Base-by-base conservation (phyloP, 2,797 vertebrate genomes). In the Podarcis siculus region DNA sequence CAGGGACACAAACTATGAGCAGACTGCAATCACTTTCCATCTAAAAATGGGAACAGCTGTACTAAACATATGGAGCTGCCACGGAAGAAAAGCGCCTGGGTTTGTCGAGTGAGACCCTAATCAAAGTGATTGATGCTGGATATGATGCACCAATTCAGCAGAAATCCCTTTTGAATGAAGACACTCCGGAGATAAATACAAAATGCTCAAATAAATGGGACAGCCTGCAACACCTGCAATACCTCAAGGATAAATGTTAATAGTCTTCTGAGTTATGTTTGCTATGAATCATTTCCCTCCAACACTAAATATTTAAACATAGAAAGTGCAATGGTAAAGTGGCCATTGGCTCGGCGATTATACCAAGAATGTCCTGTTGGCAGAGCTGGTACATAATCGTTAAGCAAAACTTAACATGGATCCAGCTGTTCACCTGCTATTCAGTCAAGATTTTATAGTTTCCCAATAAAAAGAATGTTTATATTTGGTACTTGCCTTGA, bases 111-210 rank as follows among this genome's bases (percentile, higher is more conserved):
- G 92, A 97, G 96, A 97, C 95, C 95, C 96, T 96, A 97, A 97
- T 97, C 96, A 97, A 96, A 95, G 92, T 96, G 97, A 98, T 96
- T 97, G 97, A 97, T 96, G 93, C 92, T 92, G 94, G 94, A 94
- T 93, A 95, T 91, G 94, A 96, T 92, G 89, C 79, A 95, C 91
- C 96, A 96, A 94, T 95, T 91, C 90, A 95, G 90, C 87, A 94
- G 80, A 94, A 93, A 94, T 90, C 35, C 81, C 91, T 94, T 96
- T 88, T 87, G 91, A 95, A 91, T 85, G 93, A 93, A 95, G 83
- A 91, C 71, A 66, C 89, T 92, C 0, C 1, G 88, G 82, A 95
- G 86, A 91, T 76, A 96, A 95, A 92, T 91, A 94, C 88, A 96
- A 95, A 96, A 93, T 91, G 42, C 64, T 94, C 64, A 94, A 94